phyloP scores from a whole-genome alignment of 1,140 invertebrate species.

The Pogonomyrmex californicus region DNA sequence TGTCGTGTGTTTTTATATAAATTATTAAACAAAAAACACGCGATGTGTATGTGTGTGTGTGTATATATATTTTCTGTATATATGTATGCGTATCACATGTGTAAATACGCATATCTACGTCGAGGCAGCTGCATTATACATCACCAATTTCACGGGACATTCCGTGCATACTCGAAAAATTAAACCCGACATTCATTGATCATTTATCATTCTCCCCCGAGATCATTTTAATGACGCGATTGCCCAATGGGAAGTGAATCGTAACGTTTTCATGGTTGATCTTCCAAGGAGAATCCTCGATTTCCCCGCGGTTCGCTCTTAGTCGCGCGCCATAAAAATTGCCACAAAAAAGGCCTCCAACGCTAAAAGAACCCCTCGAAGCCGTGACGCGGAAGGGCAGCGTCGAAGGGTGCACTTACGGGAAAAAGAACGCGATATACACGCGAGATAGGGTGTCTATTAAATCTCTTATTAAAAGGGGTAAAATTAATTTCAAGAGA shows the following conservation, averaged over 20 bases:
- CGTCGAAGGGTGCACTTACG: slow-evolving; percentile 51
- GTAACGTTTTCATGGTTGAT: slow-evolving; percentile 70
- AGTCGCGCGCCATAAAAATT: slow-evolving; percentile 61
- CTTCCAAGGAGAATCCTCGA: slow-evolving; percentile 60
- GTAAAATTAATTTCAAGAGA: slow-evolving; percentile 72
- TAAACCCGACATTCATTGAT: not conserved
- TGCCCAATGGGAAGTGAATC: slow-evolving; percentile 66
- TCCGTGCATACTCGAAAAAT: slow-evolving; percentile 67
- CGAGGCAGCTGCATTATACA: slow-evolving; percentile 31
- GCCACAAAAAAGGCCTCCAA: slow-evolving; percentile 31
- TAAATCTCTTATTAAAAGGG: slow-evolving; percentile 76
- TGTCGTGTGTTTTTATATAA: not conserved
- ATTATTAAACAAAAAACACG: not conserved
- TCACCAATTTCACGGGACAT: slow-evolving; percentile 76
- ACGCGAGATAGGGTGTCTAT: slow-evolving; percentile 68
- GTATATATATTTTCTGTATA: not conserved
- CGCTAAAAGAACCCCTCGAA: slow-evolving; percentile 54
- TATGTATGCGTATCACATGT: not conserved
- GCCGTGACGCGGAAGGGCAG: slow-evolving; percentile 48
- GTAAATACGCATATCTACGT: slow-evolving; percentile 15
- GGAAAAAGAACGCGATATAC: slow-evolving; percentile 68
- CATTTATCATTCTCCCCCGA: slow-evolving; percentile 33
- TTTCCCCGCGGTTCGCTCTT: not conserved
- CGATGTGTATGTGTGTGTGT: not conserved
- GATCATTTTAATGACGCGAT: slow-evolving; percentile 70